Base-by-base conservation (phyloP, 1,140 invertebrate genomes). In the Dreissena polymorpha region DNA sequence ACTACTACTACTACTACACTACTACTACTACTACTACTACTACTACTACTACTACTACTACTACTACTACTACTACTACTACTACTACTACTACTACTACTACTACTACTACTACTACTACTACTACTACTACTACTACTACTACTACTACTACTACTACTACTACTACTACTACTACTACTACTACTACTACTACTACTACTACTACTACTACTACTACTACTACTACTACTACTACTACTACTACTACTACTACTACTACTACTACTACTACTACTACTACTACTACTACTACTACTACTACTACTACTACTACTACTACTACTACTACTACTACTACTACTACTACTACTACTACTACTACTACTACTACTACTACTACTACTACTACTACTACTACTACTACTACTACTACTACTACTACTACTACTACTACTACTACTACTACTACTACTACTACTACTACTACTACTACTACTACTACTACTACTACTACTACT, bases 121-220 rank as follows among this genome's bases (percentile, higher is more conserved):
- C 73, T 85, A 27, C 82, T 76, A 57, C 72, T 10, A 67, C 63
- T 67, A 86, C 83, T 68, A 80, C 57, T 53, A 79, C 18, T 63
- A 85, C 73, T 21, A 78, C 57, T 85, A 85, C 82, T 83, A 69
- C 81, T 83, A 71, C 81, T 84, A 69, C 81, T 84, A 83, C 57
- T 83, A 83, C 77, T 83, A 83, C 79, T 82, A 68, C 77, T 82
- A 64, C 79, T 82, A 83, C 77, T 80, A 80, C 77, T 80, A 80
- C 77, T 80, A 80, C 77, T 80, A 80, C 77, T 80, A 80, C 77
- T 80, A 80, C 77, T 80, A 80, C 77, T 80, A 80, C 77, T 80
- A 80, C 77, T 80, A 80, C 77, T 80, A 80, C 77, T 80, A 80
- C 77, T 80, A 80, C 77, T 80, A 80, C 77, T 80, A 80, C 77